A percentile compares a stretch with the other conserved stretches of the same genome.
These are phyloP conservation scores for Poecilia gillii DNA, from an alignment of 2,797 vertebrate species.

Conservation along the genomic window DNA sequence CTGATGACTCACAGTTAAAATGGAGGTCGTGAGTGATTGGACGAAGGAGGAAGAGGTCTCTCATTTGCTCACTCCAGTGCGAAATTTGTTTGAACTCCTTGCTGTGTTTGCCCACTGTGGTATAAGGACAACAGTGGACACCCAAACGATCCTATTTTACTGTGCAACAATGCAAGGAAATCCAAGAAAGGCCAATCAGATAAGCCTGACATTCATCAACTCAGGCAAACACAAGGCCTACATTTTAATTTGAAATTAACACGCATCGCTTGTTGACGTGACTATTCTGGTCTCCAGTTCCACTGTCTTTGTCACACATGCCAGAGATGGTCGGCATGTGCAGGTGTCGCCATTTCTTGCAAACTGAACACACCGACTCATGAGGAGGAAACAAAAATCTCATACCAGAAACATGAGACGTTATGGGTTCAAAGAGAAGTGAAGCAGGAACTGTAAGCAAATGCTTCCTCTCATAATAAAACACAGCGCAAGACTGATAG, in stretches of 20 bases:
- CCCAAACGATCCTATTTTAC: constrained; percentile 59
- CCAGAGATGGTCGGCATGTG: constrained; percentile 30
- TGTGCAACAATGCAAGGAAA: constrained; percentile 75
- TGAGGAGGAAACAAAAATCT: constrained; percentile 20
- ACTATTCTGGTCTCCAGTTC: constrained; percentile 42
- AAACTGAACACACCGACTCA: constrained; percentile 10
- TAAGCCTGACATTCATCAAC: constrained; percentile 69
- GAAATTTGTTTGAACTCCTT: constrained; percentile 60
- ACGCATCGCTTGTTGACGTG: background rate
- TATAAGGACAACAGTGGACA: constrained; percentile 60
- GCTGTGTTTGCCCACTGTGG: constrained; percentile 48
- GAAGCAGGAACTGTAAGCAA: constrained; percentile 61
- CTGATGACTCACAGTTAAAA: constrained; percentile 75
- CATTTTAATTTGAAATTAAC: constrained; percentile 46
- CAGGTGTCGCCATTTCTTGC: constrained; percentile 19
- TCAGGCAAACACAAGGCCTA: constrained; percentile 22
- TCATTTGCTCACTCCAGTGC: constrained; percentile 39
- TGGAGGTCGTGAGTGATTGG: constrained; percentile 64
- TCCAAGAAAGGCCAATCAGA: constrained; percentile 74
- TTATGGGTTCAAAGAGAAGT: constrained; percentile 53
- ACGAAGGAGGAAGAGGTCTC: constrained; percentile 8
- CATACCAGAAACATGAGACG: constrained; percentile 27
- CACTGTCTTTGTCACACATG: constrained; percentile 17
- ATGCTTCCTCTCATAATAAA: constrained; percentile 50
- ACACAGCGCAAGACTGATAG: constrained; percentile 51